These are phyloP conservation scores for Neodiprion fabricii DNA, from an alignment of 1,140 invertebrate genomes.

Conservation along the genomic window DNA sequence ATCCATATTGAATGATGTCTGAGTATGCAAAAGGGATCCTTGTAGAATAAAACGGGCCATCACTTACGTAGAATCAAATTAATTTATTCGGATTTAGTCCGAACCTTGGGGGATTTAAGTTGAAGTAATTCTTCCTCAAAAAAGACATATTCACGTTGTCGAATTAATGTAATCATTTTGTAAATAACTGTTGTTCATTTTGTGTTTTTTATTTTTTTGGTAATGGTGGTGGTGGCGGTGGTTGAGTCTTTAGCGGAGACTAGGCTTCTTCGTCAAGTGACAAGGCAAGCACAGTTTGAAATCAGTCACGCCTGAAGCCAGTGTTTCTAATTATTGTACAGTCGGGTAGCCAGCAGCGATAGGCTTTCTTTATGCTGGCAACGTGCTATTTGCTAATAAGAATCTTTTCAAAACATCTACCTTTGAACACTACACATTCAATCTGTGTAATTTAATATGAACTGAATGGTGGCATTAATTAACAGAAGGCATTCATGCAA, in stretches of 20 bases:
- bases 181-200: no score
- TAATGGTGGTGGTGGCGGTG: background rate
- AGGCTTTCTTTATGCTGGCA: constrained; percentile 5
- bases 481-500: constrained; percentile 39
- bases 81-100: no score
- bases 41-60: no score
- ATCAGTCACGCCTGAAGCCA: background rate
- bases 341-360: background rate
- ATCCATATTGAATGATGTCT: no score
- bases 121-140: no score
- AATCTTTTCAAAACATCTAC: constrained; percentile 40
- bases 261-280: background rate
- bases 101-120: no score
- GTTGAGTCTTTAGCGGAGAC: background rate
- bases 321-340: constrained; percentile 8
- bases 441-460: constrained; percentile 41
- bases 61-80: no score
- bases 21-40: no score
- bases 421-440: constrained; percentile 36
- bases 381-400: constrained; percentile 37
- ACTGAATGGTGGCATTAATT: constrained; percentile 44
- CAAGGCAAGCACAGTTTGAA: background rate
- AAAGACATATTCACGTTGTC: no score
- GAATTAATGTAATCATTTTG: no score
- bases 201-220: no score